Base-by-base conservation (phyloP, 2,113 vertebrate species). In the Scortum barcoo region DNA sequence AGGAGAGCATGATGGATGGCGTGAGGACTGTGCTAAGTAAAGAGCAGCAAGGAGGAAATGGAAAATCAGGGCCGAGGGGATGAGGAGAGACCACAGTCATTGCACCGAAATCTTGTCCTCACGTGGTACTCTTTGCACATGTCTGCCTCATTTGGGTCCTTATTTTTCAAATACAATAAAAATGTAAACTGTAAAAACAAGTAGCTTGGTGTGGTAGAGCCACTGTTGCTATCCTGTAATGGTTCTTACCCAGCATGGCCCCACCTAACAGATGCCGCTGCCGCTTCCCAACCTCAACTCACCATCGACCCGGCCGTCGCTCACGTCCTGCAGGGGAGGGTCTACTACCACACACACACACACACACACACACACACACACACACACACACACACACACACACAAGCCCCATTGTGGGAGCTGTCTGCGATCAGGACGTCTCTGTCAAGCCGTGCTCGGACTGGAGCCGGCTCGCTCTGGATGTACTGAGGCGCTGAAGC, bases 311-410 rank as follows among this genome's bases (percentile, higher is more conserved):
- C 9, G 5, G 54, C 62, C 57, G 4, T 73, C 58, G 46, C 69
- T 73, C 69, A 76, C 81, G 61, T 78, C 53, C 13, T 1, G 63
- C 20, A 0, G 77, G 48, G 67, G 71, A 60, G 72, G 54, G 83
- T 60, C 68, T 51, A 19, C 83, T 54, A 20, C 84, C 51, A 24
- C 78, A 19, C 86, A 78, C 56, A 93, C 88, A 92, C 57, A 80
- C 56, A 93, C 88, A 92, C 57, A 80, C 56, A 93, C 88, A 92
- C 57, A 80, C 56, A 93, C 88, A 92, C 57, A 80, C n/a, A n/a
- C 51, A 24, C 78, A 19, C 86, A 78, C 51, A 24, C 78, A 19
- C 86, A 78, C 51, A 24, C 78, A 19, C 86, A 78, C 56, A 93
- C 88, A 92, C 57, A 80, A 22, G 69, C 56, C 79, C 69, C 66